Evolutionary conservation across 2,888 invertebrate genomes (phyloP), one percentile per base, ranked within the genome.

Genomic region (Rutpela maculata): DNA sequence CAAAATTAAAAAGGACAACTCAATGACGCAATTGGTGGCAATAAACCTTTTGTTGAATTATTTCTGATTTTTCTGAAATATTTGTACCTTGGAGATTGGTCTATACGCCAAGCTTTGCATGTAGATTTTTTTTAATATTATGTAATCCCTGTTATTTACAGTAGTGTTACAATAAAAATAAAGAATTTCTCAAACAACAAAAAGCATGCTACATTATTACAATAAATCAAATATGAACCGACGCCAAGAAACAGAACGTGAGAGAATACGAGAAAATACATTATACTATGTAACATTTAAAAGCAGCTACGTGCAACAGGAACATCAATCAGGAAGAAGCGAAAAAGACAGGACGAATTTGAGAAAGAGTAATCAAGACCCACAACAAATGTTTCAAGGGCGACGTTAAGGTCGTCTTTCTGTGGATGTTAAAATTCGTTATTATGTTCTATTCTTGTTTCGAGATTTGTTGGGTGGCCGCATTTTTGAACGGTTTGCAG

Each of bases 231-330:
- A 50, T 50, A 50, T 3, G 50, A 50, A 50, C 12, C 12, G 3
- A 12, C 1, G 50, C 6, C 15, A 50, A 50, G 50, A 3, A 15
- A 12, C n/a, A n/a, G 50, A 50, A 50, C 7, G n/a, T 50, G 15
- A 12, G 50, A n/a, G n/a, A 50, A 50, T 50, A 17, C 50, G n/a
- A 50, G 15, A 50, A 50, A 50, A 50, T 50, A 50, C 50, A 17
- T 50, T 15, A 50, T 50, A 50, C 15, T 50, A 50, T n/a, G n/a
- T 50, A 50, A 50, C 50, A 50, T 50, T 50, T 50, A n/a, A 50
- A 50, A n/a, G 50, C 50, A n/a, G n/a, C 50, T 50, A n/a, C 50
- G 50, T 50, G 50, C 50, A 50, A 50, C 50, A 50, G 50, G 50
- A 50, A 50, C 50, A 50, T 50, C 12, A 50, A 50, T 50, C 15